Conservation (phyloP, 2,888 invertebrate genomes). For the Cerastis leucographa region DNA sequence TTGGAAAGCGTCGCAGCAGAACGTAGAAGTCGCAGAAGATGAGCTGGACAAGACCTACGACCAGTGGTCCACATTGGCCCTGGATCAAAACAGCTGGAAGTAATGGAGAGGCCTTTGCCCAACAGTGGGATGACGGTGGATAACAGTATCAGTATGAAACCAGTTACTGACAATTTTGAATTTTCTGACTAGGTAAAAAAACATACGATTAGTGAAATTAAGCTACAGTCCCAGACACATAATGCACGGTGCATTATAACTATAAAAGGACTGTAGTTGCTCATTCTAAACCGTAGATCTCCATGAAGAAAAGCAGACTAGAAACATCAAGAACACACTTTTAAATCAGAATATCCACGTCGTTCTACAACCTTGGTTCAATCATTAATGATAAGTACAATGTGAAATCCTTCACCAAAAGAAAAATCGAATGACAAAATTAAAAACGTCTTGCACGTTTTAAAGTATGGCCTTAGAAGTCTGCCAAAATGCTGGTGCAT, state of each 20-base stretch:
- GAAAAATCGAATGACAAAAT: neutral
- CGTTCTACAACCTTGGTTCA: neutral
- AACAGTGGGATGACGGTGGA: no score
- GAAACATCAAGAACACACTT: neutral
- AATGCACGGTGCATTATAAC: neutral
- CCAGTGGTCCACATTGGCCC: no score
- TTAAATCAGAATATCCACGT: neutral
- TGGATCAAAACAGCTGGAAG: no score
- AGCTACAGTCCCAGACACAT: neutral
- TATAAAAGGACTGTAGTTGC: neutral
- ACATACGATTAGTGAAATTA: neutral
- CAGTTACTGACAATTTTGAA: neutral
- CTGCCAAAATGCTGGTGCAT: neutral
- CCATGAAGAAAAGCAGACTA: neutral
- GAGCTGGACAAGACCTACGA: no score
- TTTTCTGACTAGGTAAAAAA: no score
- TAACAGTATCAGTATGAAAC: no score
- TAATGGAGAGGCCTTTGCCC: no score
- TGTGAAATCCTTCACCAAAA: neutral
- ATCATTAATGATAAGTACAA: neutral
- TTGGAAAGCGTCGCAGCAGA: no score
- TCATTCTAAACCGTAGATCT: neutral
- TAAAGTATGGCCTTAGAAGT: neutral
- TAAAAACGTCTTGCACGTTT: neutral
- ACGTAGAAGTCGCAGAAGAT: no score